Evolutionary conservation across 2,888 invertebrate genomes (phyloP), one percentile per base, ranked within the genome.

Genomic region (Torymus tubicola): DNA sequence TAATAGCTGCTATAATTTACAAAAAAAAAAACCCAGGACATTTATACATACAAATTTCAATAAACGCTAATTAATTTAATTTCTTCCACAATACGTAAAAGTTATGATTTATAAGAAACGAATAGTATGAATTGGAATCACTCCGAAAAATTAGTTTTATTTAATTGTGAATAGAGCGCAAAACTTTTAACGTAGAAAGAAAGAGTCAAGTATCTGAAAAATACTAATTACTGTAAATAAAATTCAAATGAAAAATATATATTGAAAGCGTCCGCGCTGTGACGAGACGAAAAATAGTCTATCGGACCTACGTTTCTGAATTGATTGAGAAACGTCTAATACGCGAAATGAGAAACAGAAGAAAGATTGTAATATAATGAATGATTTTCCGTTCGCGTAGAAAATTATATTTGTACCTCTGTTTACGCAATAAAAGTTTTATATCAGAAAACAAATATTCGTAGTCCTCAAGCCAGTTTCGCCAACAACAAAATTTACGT

Each of bases 351-450:
- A 50, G 21, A 52, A 42, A 52, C 16, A n/a, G 13, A 11, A 21
- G 13, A 18, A 68, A 74, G 50, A 16, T 60, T 80, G 64, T 80
- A 65, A 64, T 65, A 71, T 67, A 69, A 52, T 12, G 63, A 61
- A 65, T 14, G 63, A 69, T 61, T 73, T 57, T 63, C 69, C 52
- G n/a, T n/a, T 63, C 13, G 18, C 24, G 18, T 14, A 75, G 68
- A 76, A 67, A 16, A 68, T 57, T 76, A 81, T 65, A 50, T 73
- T 81, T 81, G 77, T 81, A 81, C 70, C 68, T 81, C 58, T 73
- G 64, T 58, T 69, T 73, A 81, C 63, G 77, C 73, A 81, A 81
- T 78, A 78, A 57, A 21, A n/a, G 57, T 81, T 77, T 81, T 81
- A 78, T 81, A 78, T 73, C 63, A 70, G 16, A 77, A 69, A 24